Evolutionary conservation across 2,797 vertebrate species (phyloP), one percentile per base, ranked within the genome.

Genomic region (Anniella stebbinsi): DNA sequence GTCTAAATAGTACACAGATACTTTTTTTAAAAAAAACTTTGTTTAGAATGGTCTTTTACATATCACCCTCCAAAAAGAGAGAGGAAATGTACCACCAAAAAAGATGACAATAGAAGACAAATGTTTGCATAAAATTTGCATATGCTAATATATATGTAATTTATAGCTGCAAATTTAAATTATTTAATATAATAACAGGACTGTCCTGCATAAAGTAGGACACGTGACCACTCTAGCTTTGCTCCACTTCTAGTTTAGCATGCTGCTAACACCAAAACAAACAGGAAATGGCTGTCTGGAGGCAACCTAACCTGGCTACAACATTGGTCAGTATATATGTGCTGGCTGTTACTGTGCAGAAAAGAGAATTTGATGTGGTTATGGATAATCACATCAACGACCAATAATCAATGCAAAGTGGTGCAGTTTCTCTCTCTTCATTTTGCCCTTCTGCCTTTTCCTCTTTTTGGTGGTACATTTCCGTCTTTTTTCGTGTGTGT

Each of bases 21-120:
- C 5, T 76, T 60, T 23, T 11, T 45, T 45, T 45, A 36, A 76
- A 36, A 76, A 75, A 17, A 93, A 84, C 87, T 57, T 89, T 48
- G 30, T 87, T 77, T 33, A 54, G 23, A 4, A 21, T 63, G 60
- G 18, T 21, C 60, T 63, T 7, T 63, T 63, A 63, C 23, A 7
- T 18, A 63, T 63, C 4, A 63, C 60, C 60, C 45, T 6, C 77
- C 77, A 54, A 77, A 67, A 8, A 13, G 30, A 21, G 1, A 54
- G 15, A 13, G 45, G 48, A 28, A 57, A 17, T n/a, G 66, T 8
- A 23, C 41, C 38, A 57, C 1, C 48, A 2, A 33, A 41, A 33
- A 76, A 80, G 54, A 33, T 21, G 60, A 63, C 21, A 63, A 25
- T 63, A 25, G 21, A 63, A 1, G 15, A 23, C 21, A 63, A n/a